Percentiles rank a stretch among this genome's conserved stretches.
These are phyloP conservation scores for Drosophila picticornis DNA, from an alignment of 2,888 invertebrate species.

Conservation along the genomic window DNA sequence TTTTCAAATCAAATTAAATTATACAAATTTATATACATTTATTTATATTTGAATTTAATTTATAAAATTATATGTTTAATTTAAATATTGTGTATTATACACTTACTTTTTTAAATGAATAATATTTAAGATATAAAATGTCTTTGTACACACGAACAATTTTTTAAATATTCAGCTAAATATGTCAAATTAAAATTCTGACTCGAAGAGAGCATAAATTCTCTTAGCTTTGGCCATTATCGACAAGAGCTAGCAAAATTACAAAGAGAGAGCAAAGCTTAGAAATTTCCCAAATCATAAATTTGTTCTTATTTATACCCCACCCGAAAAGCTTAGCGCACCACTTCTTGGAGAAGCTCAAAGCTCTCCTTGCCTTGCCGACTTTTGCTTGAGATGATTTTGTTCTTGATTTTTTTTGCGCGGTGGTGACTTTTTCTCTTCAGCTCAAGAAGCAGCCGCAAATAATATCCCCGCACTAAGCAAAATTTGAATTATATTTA, in stretches of 20 bases:
- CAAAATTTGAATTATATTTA: constrained; percentile 21
- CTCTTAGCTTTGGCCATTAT: not conserved
- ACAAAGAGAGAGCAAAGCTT: not conserved
- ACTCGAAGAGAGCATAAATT: not conserved
- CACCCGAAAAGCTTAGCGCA: not conserved
- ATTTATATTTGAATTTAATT: no score
- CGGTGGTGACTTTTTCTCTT: not conserved
- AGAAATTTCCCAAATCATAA: not conserved
- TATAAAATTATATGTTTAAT: not conserved
- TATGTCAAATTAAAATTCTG: not conserved
- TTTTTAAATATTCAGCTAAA: not conserved
- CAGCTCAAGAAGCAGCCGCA: not conserved
- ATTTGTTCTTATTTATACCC: not conserved
- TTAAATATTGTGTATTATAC: not conserved
- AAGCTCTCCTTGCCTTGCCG: not conserved
- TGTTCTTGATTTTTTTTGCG: constrained; percentile 29
- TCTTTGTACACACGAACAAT: not conserved
- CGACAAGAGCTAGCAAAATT: not conserved
- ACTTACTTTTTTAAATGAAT: not conserved
- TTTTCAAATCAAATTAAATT: not conserved
- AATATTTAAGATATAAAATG: not conserved
- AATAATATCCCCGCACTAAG: constrained; percentile 22
- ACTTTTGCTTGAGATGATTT: constrained; percentile 13
- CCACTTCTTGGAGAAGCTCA: not conserved
- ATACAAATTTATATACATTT: not conserved